phyloP scores from a whole-genome alignment of 2,113 vertebrate genomes.

The Pterocles gutturalis region DNA sequence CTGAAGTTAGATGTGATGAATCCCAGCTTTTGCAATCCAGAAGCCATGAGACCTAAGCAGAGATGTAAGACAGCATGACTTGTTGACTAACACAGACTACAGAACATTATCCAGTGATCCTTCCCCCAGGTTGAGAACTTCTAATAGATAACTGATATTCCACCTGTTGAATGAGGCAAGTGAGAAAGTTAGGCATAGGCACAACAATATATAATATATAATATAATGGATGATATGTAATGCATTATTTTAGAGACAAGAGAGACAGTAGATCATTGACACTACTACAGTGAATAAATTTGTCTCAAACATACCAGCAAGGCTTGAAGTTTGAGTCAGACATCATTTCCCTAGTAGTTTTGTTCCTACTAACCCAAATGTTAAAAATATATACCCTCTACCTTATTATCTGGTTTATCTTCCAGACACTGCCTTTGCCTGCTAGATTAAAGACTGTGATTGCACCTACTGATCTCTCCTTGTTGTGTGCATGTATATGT shows the following conservation, averaged over 20 bases:
- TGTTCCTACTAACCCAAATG: background rate
- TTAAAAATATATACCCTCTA: background rate
- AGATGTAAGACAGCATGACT: background rate
- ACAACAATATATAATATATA: background rate
- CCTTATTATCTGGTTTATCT: background rate
- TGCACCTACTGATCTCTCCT: background rate
- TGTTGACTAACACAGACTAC: background rate
- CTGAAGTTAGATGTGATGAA: background rate
- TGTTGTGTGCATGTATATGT: background rate
- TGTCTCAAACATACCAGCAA: background rate
- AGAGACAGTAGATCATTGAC: background rate
- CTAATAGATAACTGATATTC: background rate
- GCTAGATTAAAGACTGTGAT: background rate
- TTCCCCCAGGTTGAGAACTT: background rate
- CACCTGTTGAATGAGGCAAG: background rate
- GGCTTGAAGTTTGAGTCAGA: background rate
- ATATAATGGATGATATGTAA: background rate
- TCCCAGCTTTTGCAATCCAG: background rate
- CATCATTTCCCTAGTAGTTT: background rate
- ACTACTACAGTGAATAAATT: background rate
- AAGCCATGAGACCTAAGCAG: background rate
- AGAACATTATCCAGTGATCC: background rate
- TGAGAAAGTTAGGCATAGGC: background rate
- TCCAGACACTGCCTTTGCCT: background rate
- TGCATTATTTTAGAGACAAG: background rate